phyloP scores from a whole-genome alignment of 2,797 vertebrate genomes.

The Eremophila alpestris region DNA sequence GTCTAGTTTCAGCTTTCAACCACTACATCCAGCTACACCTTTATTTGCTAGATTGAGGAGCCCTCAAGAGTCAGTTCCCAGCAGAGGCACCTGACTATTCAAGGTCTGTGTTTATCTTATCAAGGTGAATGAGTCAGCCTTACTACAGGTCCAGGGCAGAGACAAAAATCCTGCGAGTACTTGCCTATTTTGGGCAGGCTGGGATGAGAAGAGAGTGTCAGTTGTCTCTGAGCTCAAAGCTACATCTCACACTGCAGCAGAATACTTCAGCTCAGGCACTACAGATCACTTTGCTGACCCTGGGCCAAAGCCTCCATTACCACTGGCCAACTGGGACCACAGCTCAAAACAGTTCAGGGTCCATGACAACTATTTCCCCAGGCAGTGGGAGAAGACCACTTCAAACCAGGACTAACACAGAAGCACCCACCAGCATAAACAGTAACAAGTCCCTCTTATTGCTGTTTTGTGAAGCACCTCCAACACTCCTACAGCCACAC shows the following conservation, averaged over 20 bases:
- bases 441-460: background rate
- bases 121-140: slow-evolving; percentile 47
- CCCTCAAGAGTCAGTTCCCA: slow-evolving; percentile 49
- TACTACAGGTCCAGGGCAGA: slow-evolving; percentile 2
- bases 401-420: background rate
- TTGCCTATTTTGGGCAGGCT: background rate
- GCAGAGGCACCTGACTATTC: background rate
- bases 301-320: background rate
- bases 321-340: background rate
- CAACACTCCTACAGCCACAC: background rate
- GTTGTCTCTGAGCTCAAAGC: background rate
- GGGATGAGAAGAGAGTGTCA: background rate
- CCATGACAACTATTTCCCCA: background rate
- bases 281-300: background rate
- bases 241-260: background rate
- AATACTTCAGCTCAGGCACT: background rate
- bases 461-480: background rate
- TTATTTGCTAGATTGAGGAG: slow-evolving; percentile 53
- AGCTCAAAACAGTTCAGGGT: background rate
- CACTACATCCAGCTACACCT: slow-evolving; percentile 61
- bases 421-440: background rate
- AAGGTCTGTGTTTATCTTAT: slow-evolving; percentile 47
- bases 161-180: background rate
- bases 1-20: slow-evolving; percentile 43
- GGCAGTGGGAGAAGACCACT: background rate